These are phyloP conservation scores for Anneissia japonica DNA, from an alignment of 35 echinoderm and acorn worm species.

Conservation along the genomic window DNA sequence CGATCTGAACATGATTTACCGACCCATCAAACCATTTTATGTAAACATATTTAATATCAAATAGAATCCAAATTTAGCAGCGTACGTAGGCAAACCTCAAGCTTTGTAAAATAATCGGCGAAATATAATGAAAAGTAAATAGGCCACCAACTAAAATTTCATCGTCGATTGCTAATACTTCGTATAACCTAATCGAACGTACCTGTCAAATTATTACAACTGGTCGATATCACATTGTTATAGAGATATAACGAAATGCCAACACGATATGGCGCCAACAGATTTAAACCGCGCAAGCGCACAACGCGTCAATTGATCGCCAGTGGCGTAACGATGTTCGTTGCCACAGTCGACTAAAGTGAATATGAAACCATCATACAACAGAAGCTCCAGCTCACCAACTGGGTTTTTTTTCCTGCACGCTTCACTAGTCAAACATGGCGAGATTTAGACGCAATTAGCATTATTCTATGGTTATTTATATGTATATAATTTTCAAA, in stretches of 20 bases:
- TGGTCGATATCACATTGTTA: not conserved
- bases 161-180: not conserved
- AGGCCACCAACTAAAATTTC: not conserved
- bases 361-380: not conserved
- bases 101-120: no score
- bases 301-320: not conserved
- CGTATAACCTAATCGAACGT: not conserved
- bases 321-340: not conserved
- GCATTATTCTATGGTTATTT: not conserved
- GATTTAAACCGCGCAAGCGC: not conserved
- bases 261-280: not conserved
- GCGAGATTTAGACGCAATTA: not conserved
- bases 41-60: no score
- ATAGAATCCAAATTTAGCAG: no score
- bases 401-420: not conserved
- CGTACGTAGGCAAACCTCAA: no score
- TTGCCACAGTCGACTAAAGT: not conserved
- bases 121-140: no score
- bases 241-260: not conserved
- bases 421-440: not conserved
- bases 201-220: not conserved
- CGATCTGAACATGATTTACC: not conserved
- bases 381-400: not conserved
- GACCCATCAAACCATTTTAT: no score
- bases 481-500: not conserved